Evolutionary conservation across 2,113 vertebrate genomes (phyloP).

Genomic region (Eulemur macaco): DNA sequence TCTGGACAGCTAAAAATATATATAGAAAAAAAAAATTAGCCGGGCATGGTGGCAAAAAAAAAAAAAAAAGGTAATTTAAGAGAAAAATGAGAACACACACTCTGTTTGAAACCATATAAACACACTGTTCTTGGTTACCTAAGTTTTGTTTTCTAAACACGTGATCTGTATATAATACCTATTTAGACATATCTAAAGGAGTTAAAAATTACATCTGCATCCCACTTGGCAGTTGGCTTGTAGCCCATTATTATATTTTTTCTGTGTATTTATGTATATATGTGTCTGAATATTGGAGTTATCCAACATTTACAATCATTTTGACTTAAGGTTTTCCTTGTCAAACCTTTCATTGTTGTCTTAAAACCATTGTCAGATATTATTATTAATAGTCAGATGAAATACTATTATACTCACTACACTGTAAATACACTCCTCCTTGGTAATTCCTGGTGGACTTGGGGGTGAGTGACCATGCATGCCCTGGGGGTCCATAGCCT

Average conservation of each 20-base stretch:
- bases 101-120: neutral
- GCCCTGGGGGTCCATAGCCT: fast-evolving
- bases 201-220: neutral
- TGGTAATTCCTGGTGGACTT: neutral
- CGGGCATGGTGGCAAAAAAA: too few species aligned
- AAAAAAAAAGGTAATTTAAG: neutral
- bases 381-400: neutral
- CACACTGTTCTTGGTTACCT: neutral
- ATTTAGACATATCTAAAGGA: neutral
- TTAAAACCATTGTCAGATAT: neutral
- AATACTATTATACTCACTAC: fast-evolving
- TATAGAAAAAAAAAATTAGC: too few species aligned
- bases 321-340: neutral
- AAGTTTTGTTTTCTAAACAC: neutral
- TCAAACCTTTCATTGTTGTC: neutral
- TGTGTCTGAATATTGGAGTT: neutral
- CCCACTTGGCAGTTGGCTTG: neutral
- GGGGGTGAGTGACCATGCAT: fast-evolving
- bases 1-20: too few species aligned
- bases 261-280: neutral
- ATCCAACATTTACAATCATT: neutral
- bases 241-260: neutral
- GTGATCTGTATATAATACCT: neutral
- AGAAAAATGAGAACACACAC: neutral
- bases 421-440: neutral